phyloP scores from a whole-genome alignment of 2,797 vertebrate genomes.

The Syncerus caffer region DNA sequence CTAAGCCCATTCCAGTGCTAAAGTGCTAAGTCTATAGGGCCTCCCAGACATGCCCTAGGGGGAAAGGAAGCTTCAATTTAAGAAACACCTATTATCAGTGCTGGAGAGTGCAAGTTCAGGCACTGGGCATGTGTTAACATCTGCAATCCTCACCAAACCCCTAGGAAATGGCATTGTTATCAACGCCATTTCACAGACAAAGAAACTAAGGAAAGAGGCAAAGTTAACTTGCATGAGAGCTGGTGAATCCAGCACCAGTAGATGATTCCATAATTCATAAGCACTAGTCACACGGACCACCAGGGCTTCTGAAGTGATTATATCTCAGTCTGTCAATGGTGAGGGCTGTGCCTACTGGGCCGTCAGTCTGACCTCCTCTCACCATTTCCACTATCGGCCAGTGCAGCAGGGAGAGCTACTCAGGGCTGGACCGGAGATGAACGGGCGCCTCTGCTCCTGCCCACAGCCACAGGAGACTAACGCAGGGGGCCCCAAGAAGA shows the following conservation, averaged over 20 bases:
- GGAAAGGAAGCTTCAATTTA: background rate
- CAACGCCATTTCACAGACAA: background rate
- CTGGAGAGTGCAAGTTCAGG: background rate
- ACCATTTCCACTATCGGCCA: background rate
- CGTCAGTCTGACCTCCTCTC: background rate
- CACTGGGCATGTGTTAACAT: background rate
- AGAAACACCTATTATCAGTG: background rate
- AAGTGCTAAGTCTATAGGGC: background rate
- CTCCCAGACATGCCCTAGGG: background rate
- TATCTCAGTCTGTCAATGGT: background rate
- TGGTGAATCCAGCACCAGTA: background rate
- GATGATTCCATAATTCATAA: background rate
- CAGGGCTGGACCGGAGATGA: background rate
- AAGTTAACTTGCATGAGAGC: background rate
- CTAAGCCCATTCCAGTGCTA: background rate
- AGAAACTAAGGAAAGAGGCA: background rate
- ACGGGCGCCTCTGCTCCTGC: rapidly evolving
- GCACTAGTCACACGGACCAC: too few species aligned
- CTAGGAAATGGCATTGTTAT: background rate
- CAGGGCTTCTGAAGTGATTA: background rate
- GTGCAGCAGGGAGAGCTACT: background rate
- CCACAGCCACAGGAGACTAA: background rate
- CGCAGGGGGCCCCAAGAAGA: background rate
- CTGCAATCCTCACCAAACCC: background rate
- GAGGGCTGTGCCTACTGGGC: background rate